These are phyloP conservation scores for Eurosta solidaginis DNA, from an alignment of 1,140 invertebrate species.

Conservation along the genomic window DNA sequence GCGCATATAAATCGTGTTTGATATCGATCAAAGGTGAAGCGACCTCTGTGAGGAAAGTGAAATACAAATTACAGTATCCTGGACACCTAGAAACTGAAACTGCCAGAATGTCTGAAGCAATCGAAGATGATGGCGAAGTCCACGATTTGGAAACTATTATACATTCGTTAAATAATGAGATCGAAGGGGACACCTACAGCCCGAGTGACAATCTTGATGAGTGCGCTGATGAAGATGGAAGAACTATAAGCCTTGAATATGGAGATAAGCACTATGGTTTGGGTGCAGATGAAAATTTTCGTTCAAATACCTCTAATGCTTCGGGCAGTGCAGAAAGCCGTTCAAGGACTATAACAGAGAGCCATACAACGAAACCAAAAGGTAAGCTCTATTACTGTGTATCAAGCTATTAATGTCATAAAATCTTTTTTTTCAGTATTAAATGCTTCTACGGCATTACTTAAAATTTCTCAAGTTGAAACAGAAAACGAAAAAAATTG, in stretches of 20 bases:
- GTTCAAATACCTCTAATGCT: too few relatives aligned
- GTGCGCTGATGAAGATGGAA: background rate
- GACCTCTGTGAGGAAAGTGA: slow-evolving; percentile 27
- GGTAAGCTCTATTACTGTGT: too few relatives aligned
- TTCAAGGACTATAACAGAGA: background rate
- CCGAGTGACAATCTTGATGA: slow-evolving; percentile 61
- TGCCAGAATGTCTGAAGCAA: slow-evolving; percentile 1
- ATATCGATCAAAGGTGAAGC: too few relatives aligned
- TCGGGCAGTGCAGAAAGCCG: background rate
- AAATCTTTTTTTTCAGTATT: too few relatives aligned
- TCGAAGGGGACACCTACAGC: slow-evolving; percentile 62
- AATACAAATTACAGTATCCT: slow-evolving; percentile 24
- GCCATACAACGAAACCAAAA: too few relatives aligned
- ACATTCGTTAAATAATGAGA: slow-evolving; percentile 85
- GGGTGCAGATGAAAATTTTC: slow-evolving; percentile 38
- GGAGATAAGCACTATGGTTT: slow-evolving; percentile 38
- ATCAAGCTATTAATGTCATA: too few relatives aligned
- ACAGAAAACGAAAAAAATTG: background rate
- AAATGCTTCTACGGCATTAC: too few relatives aligned
- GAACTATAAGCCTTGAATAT: slow-evolving; percentile 40
- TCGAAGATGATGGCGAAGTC: slow-evolving; percentile 31
- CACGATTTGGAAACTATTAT: slow-evolving; percentile 73
- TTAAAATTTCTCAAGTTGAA: background rate
- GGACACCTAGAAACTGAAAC: too few relatives aligned
- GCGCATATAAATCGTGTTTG: too few relatives aligned